Base-by-base conservation (phyloP, 35 echinoderm and acorn worm species). In the Eucidaris tribuloides region DNA sequence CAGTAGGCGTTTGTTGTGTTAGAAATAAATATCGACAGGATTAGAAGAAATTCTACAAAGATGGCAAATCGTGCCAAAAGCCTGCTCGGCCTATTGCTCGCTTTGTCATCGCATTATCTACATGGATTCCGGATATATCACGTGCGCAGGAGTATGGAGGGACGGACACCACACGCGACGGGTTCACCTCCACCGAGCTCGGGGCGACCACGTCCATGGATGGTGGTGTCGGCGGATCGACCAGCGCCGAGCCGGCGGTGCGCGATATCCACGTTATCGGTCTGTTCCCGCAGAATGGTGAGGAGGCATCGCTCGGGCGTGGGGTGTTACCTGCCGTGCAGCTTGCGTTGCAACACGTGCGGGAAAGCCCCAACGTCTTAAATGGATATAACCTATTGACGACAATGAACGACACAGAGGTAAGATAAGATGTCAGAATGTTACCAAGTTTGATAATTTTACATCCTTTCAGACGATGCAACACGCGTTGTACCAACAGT, bases 301-400 rank as follows among this genome's bases (percentile, higher is more conserved):
- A 89, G 3, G 54, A 89, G 45, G 77, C 71, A 1, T 55, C 40
- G 0, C 24, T 90, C 38, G 92, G 92, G 2, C 57, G 72, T 28
- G 92, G 92, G 19, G 92, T 94, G 1, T 56, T 76, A 52, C 92
- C 92, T 17, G 92, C 92, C 20, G 88, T 94, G 42, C 17, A 90
- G 24, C 50, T 94, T n/a, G 92, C 92, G 4, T 64, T 94, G 32
- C 62, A 90, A 59, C 82, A 94, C 46, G 92, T 94, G 18, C 72
- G 60, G 42, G 30, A 86, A 2, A 81, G 74, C 45, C 40, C 80
- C 1, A 50, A 64, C 1, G 56, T 94, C 1, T 54, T 94, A 74
- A 65, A 65, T 5, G 92, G 92, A 59, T 89, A 85, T 48, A 86
- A 82, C 33, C 81, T 94, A 4, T 19, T 60, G 6, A 94, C 87